Evolutionary conservation across 2,797 vertebrate species (phyloP).

Genomic region (Labroides dimidiatus): DNA sequence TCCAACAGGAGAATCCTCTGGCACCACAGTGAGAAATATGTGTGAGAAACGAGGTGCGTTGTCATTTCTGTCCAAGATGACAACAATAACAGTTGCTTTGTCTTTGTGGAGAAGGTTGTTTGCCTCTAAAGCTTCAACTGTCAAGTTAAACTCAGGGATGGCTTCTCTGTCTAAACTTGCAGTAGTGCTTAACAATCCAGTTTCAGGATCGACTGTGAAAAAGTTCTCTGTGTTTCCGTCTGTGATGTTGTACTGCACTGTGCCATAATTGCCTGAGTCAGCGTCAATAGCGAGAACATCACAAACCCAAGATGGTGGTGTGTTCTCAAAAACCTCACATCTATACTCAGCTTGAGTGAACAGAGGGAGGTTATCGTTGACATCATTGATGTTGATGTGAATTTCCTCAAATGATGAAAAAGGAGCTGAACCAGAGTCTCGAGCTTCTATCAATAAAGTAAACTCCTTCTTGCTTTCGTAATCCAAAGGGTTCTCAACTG

Average conservation of each 20-base stretch:
- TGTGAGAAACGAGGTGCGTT: conserved; percentile 81
- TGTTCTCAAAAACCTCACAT: conserved; percentile 83
- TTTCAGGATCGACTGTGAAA: conserved; percentile 79
- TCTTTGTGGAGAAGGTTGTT: conserved; percentile 66
- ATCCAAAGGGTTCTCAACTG: conserved; percentile 78
- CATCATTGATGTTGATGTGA: conserved; percentile 77
- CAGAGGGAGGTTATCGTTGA: conserved; percentile 83
- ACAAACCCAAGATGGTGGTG: conserved; percentile 71
- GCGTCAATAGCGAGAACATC: conserved; percentile 81
- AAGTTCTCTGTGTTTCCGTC: conserved; percentile 68
- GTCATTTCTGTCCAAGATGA: conserved; percentile 84
- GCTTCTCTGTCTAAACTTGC: conserved; percentile 81
- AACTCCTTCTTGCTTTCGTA: conserved; percentile 79
- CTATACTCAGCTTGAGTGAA: conserved; percentile 79
- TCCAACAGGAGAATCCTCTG: conserved; percentile 79
- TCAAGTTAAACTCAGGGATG: conserved; percentile 74
- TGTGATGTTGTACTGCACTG: conserved; percentile 79
- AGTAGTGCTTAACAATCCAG: conserved; percentile 77
- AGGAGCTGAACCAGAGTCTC: conserved; percentile 83
- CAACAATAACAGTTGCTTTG: conserved; percentile 67
- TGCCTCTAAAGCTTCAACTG: conserved; percentile 77
- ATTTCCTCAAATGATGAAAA: conserved; percentile 83
- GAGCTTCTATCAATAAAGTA: conserved; percentile 80
- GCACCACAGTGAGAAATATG: conserved; percentile 74
- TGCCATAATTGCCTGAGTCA: conserved; percentile 74